Evolutionary conservation across 2,888 invertebrate genomes (phyloP), one percentile per base, ranked within the genome.

Genomic region (Ormia ochracea): DNA sequence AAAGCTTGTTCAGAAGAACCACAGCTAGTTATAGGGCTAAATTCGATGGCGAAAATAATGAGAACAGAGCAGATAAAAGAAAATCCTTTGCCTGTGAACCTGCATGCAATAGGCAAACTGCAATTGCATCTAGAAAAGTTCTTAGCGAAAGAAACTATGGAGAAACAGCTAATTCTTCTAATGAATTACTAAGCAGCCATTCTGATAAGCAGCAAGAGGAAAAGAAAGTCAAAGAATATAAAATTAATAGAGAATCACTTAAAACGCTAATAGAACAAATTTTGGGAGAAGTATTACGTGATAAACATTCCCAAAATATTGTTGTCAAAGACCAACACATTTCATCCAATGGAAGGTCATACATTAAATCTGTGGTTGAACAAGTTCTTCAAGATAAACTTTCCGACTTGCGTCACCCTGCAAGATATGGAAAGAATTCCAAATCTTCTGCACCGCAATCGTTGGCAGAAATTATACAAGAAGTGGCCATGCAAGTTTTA

Each of bases 11-110:
- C 82, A 86, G 87, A 72, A 87, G 87, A 58, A 86, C 87, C 33
- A 91, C 91, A 28, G 85, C 87, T 73, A 88, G 90, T 69, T 90
- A 87, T 68, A 88, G 88, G 78, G 90, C 90, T 54, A 91, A 90
- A 84, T n/a, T 82, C 59, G 88, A 88, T 19, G 88, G 87, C 70
- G 69, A 81, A 36, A 83, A 84, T 72, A 65, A 19, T 4, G 26
- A 43, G n/a, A 41, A 19, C 23, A 17, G 0, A 12, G 0, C n/a
- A 4, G 7, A 19, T 19, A 48, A 50, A 19, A 65, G 38, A 36
- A 21, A 54, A 69, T 38, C 36, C 0, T 4, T 26, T 52, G 52
- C 63, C 9, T 28, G 7, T 2, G 19, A 61, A 21, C 21, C 73
- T 33, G 43, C 58, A 43, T 50, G 61, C 9, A 79, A 66, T 9